These are phyloP conservation scores for Araneus ventricosus DNA, from an alignment of 1,140 invertebrate species.

Conservation along the genomic window DNA sequence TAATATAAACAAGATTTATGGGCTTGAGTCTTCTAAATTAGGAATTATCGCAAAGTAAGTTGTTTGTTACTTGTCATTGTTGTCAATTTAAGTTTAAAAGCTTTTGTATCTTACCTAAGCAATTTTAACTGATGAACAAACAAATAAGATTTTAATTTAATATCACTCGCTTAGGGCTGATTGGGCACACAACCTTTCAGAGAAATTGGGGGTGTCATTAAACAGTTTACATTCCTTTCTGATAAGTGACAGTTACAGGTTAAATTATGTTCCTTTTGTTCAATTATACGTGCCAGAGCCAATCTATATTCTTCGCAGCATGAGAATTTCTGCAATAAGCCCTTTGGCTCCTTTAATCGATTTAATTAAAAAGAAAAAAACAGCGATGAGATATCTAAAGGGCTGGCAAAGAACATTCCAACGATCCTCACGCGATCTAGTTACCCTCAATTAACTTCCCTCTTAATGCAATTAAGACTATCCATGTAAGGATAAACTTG, in stretches of 20 bases:
- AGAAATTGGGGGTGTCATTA: background rate
- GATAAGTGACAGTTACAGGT: background rate
- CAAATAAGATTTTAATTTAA: background rate
- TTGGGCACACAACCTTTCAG: background rate
- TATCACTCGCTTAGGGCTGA: background rate
- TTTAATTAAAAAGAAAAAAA: background rate
- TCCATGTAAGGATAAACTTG: background rate
- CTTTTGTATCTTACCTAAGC: too few species aligned
- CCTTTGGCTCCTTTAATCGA: background rate
- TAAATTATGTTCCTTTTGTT: constrained; percentile 9
- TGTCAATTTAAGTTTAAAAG: too few species aligned
- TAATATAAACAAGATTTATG: too few species aligned
- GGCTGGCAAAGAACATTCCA: background rate
- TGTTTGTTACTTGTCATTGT: too few species aligned
- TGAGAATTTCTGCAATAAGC: background rate
- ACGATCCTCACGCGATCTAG: constrained; percentile 37
- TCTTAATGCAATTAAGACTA: constrained; percentile 68
- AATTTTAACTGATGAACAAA: too few species aligned
- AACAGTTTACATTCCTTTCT: background rate
- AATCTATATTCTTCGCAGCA: background rate
- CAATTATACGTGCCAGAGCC: background rate
- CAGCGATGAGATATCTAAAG: background rate
- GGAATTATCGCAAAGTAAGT: too few species aligned
- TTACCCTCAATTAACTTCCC: constrained; percentile 58
- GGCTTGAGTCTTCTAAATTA: too few species aligned